Evolutionary conservation across 2,113 vertebrate genomes (phyloP).

Genomic region (Oreotrochilus melanogaster): DNA sequence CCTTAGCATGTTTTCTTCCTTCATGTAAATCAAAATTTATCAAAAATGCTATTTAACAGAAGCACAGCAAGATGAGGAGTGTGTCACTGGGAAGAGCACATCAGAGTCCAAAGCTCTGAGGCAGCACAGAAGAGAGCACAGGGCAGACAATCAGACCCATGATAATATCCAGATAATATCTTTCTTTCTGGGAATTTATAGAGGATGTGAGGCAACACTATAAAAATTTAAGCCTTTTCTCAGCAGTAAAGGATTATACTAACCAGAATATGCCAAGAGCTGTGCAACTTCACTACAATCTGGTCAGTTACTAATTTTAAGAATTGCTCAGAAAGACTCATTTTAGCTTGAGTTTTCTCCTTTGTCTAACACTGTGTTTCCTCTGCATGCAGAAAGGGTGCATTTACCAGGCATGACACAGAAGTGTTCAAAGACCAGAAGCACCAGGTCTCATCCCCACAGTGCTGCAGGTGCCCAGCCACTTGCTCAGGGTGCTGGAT

Average conservation of each 20-base stretch:
- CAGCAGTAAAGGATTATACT: background rate
- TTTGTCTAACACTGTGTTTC: background rate
- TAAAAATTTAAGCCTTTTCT: background rate
- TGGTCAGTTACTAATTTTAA: background rate
- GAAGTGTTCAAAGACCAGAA: background rate
- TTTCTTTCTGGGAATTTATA: background rate
- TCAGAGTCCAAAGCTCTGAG: background rate
- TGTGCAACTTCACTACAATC: background rate
- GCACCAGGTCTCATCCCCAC: accelerated
- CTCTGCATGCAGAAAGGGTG: background rate
- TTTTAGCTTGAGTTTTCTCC: background rate
- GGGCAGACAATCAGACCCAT: background rate
- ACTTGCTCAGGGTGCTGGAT: background rate
- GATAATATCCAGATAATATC: background rate
- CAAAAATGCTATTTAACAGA: background rate
- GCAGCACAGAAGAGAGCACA: background rate
- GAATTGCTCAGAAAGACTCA: background rate
- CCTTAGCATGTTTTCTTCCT: background rate
- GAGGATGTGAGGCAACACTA: background rate
- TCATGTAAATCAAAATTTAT: background rate
- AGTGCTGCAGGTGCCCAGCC: background rate
- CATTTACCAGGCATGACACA: background rate
- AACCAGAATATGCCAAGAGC: background rate
- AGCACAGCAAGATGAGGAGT: background rate
- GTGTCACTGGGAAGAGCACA: no score